Evolutionary conservation across 2,113 vertebrate genomes (phyloP).

Genomic region (Alaudala cheleensis): DNA sequence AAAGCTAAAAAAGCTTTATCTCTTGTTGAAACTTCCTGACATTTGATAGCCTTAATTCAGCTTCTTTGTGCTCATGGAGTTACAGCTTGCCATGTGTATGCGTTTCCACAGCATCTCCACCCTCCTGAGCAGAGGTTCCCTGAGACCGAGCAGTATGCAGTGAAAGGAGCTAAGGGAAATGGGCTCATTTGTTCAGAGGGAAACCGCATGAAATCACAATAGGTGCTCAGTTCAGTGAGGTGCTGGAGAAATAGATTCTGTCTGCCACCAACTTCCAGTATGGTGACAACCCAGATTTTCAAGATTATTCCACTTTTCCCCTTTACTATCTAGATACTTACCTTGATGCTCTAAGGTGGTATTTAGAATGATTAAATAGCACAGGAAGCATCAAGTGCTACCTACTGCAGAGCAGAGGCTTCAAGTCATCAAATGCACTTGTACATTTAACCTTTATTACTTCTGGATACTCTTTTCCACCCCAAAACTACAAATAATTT

Average conservation of each 20-base stretch:
- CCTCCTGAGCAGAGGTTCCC: not conserved
- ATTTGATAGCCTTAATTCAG: not conserved
- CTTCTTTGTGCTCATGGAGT: not conserved
- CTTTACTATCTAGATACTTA: not conserved
- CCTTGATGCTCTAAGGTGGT: not conserved
- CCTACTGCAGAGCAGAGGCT: fast-evolving
- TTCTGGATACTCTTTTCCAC: not conserved
- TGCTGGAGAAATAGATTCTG: not conserved
- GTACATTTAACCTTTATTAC: not conserved
- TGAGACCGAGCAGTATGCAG: not conserved
- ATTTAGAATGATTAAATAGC: not conserved
- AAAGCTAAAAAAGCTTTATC: not conserved
- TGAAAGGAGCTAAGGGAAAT: not conserved
- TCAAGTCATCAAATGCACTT: not conserved
- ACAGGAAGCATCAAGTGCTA: not conserved
- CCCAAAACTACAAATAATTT: not conserved
- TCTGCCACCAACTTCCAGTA: not conserved
- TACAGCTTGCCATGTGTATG: not conserved
- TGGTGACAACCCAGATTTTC: not conserved
- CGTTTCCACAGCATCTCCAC: not conserved
- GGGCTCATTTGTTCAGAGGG: too few species aligned
- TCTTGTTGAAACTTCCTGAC: not conserved
- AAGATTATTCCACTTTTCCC: not conserved
- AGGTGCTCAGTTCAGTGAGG: not conserved
- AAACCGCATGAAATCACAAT: not conserved